A percentile compares a stretch with the other conserved stretches of the same genome.
These are phyloP conservation scores for Operophtera brumata DNA, from an alignment of 2,888 invertebrate genomes.

Conservation along the genomic window DNA sequence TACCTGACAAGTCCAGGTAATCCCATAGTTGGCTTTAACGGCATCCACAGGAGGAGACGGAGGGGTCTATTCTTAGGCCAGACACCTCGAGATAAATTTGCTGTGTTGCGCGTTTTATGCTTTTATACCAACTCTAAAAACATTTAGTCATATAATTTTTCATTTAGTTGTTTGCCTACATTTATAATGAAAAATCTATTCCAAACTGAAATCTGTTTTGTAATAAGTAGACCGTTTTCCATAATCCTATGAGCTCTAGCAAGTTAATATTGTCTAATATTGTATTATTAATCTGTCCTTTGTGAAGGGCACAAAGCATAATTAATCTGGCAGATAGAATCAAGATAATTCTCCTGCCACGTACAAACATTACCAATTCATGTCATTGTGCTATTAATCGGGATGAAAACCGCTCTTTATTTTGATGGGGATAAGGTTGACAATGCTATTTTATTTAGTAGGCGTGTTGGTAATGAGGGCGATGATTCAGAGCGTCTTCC, in stretches of 20 bases:
- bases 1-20: too few species aligned
- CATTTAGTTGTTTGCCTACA: too few species aligned
- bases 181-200: too few species aligned
- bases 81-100: too few species aligned
- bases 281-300: constrained; percentile 14
- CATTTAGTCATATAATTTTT: too few species aligned
- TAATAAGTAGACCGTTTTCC: neutral
- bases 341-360: constrained; percentile 19
- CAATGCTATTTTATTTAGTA: constrained; percentile 35
- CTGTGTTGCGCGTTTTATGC: too few species aligned
- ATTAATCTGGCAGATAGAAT: constrained; percentile 23
- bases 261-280: constrained; percentile 15
- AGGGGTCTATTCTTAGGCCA: too few species aligned
- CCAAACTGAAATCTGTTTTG: constrained; percentile 2
- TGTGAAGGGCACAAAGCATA: constrained; percentile 23
- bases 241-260: constrained; percentile 3
- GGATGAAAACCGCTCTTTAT: constrained; percentile 14
- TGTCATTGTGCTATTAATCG: constrained; percentile 15
- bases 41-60: too few species aligned
- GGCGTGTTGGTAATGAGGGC: constrained; percentile 59
- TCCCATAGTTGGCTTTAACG: too few species aligned
- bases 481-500: constrained; percentile 66
- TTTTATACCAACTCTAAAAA: too few species aligned
- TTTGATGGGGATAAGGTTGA: constrained; percentile 15
- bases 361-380: constrained; percentile 24